Conservation (phyloP, 1,140 invertebrate species). For the Zaprionus inermis region DNA sequence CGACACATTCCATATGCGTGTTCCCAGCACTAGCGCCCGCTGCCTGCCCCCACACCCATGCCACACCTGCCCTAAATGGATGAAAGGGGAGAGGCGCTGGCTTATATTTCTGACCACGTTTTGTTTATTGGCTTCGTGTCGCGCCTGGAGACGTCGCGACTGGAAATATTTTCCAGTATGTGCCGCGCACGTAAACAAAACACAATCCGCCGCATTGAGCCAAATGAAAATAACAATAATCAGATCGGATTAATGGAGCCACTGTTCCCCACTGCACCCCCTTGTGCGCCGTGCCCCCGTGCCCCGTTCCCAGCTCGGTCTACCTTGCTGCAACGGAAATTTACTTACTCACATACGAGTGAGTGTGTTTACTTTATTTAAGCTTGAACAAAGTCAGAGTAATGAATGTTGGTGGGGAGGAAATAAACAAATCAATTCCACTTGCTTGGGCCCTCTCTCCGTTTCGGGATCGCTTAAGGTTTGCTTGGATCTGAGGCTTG, state of each 20-base stretch:
- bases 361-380: not conserved
- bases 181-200: constrained; percentile 17
- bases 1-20: constrained; percentile 2
- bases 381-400: not conserved
- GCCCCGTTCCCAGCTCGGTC: not conserved
- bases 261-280: not conserved
- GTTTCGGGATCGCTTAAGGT: not conserved
- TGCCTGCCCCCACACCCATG: not conserved
- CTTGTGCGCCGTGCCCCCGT: no score
- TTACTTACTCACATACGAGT: constrained; percentile 19
- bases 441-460: not conserved
- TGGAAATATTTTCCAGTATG: constrained; percentile 16
- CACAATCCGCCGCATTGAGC: not conserved
- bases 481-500: not conserved
- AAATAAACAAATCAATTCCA: not conserved
- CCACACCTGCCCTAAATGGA: not conserved
- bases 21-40: not conserved
- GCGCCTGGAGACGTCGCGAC: constrained; percentile 25
- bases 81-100: not conserved
- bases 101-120: constrained; percentile 14
- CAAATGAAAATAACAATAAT: constrained; percentile 20
- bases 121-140: constrained; percentile 19
- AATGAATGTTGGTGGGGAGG: not conserved
- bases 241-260: constrained; percentile 45
- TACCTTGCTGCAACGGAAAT: constrained; percentile 21